phyloP scores from a whole-genome alignment of 2,113 vertebrate genomes.

The Gavia stellata region DNA sequence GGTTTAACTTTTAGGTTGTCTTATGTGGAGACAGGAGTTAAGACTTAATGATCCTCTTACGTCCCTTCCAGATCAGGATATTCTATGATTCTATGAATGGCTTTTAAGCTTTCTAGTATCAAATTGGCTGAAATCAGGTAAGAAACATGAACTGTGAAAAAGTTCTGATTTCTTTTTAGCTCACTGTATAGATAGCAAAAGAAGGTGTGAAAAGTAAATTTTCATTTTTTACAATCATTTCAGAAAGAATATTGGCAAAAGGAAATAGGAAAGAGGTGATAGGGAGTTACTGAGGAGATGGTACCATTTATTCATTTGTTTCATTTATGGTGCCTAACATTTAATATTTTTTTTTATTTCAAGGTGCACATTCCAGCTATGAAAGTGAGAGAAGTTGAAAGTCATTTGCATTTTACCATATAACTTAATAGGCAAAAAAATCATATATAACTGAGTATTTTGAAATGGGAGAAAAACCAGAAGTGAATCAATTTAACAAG shows the following conservation, averaged over 20 bases:
- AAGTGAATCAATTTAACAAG: background rate
- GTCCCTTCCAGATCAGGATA: background rate
- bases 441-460: background rate
- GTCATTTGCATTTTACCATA: background rate
- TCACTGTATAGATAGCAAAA: background rate
- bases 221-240: background rate
- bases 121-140: background rate
- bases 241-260: background rate
- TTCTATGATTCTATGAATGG: background rate
- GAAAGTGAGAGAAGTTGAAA: background rate
- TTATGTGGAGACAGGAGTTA: background rate
- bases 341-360: background rate
- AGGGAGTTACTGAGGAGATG: background rate
- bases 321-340: background rate
- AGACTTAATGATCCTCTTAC: background rate
- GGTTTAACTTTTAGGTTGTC: background rate
- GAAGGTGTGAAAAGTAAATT: background rate
- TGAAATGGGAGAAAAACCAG: background rate
- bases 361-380: background rate
- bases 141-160: background rate
- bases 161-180: background rate
- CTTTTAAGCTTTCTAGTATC: background rate
- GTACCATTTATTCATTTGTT: background rate
- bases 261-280: background rate
- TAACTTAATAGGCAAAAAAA: background rate